Base-by-base conservation (phyloP, 2,888 invertebrate species). In the Heteropelma amictum region DNA sequence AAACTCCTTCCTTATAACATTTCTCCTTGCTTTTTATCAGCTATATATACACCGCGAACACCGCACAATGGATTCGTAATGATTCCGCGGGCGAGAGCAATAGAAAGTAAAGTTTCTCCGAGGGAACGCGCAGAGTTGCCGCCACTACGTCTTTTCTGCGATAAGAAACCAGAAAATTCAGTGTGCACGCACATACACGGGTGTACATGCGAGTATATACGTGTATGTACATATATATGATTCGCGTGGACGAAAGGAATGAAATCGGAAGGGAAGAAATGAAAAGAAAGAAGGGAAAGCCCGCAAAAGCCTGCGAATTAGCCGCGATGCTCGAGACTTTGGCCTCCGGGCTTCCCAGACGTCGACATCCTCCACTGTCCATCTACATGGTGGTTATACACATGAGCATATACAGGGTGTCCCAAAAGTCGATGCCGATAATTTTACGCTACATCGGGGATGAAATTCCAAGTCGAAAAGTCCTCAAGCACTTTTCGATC, bases 251-350 rank as follows among this genome's bases (percentile, higher is more conserved):
- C 45, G 60, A 54, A 58, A 51, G 45, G 51, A 70, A 65, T 63
- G 58, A 53, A 30, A 49, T 28, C 30, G 40, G 21, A 38, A 40
- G 56, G 42, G 38, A 45, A 53, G 42, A 67, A 49, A 21, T 28
- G 49, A 33, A 60, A 30, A 49, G 38, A 12, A 33, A 14, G 70
- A 70, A 58, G 47, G 56, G 68, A 68, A 58, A 67, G 42, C 33
- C 51, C 60, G 60, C 17, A 76, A 79, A 77, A 77, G 72, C 75
- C 71, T 63, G 70, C 72, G 77, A 81, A 80, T 81, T 81, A 79
- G 56, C 70, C 45, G 19, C 47, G 47, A 45, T 61, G 19, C 35
- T 63, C 61, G 70, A 70, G 61, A 58, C 58, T 19, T 33, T 38
- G 45, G 53, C 53, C 61, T 35, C 28, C 21, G 45, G 61, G 61